These are phyloP conservation scores for Ciconia maguari DNA, from an alignment of 2,113 vertebrate genomes.

Conservation along the genomic window DNA sequence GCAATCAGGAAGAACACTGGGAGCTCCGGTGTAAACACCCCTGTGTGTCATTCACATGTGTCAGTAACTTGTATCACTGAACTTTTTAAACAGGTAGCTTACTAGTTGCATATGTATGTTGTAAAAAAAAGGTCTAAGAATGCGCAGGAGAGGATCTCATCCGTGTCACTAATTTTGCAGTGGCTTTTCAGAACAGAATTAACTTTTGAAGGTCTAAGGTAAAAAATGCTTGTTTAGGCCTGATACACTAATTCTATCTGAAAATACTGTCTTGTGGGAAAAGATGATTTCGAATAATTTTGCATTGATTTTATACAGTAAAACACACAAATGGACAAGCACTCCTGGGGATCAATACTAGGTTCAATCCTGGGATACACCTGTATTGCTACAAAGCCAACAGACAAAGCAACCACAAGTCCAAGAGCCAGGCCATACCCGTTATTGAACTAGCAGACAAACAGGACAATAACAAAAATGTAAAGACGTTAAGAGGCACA, in stretches of 20 bases:
- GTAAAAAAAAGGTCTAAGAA: not conserved
- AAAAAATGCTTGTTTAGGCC: not conserved
- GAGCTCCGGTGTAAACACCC: not conserved
- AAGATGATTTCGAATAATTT: not conserved
- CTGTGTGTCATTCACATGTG: rapidly evolving
- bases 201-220: not conserved
- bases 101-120: not conserved
- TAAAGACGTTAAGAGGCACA: slow-evolving; percentile 35
- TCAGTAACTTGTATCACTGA: not conserved
- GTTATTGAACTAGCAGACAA: not conserved
- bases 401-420: not conserved
- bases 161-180: not conserved
- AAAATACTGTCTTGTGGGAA: not conserved
- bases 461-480: not conserved
- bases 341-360: not conserved
- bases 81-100: not conserved
- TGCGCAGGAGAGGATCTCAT: not conserved
- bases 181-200: not conserved
- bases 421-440: not conserved
- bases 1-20: not conserved
- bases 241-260: not conserved
- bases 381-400: not conserved
- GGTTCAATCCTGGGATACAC: not conserved
- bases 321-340: not conserved
- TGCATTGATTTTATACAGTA: not conserved